These are phyloP conservation scores for Anabacerthia variegaticeps DNA, from an alignment of 2,797 vertebrate genomes.

Conservation along the genomic window DNA sequence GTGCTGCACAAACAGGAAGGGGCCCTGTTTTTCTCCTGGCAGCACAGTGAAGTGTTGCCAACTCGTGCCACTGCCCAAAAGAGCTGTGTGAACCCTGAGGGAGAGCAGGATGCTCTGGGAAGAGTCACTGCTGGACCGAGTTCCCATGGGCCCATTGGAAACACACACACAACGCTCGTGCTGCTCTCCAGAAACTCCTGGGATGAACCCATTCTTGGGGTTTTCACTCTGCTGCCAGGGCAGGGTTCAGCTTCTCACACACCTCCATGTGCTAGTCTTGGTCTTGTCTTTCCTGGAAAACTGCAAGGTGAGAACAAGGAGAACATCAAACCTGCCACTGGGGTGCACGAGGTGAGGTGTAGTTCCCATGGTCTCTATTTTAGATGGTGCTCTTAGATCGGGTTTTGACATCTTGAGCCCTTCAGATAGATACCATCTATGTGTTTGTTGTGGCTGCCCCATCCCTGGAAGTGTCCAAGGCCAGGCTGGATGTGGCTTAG, in stretches of 20 bases:
- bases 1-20: slow-evolving; percentile 26
- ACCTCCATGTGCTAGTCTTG: not conserved
- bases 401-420: not conserved
- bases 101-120: not conserved
- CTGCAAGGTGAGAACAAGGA: slow-evolving; percentile 78
- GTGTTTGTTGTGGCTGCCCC: not conserved
- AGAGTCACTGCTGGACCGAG: not conserved
- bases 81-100: not conserved
- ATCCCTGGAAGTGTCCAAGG: not conserved
- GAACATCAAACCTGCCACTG: slow-evolving; percentile 75
- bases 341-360: slow-evolving; percentile 65
- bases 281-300: slow-evolving; percentile 70
- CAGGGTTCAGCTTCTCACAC: not conserved
- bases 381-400: not conserved
- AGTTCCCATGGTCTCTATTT: not conserved
- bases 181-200: not conserved
- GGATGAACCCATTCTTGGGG: not conserved
- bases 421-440: not conserved
- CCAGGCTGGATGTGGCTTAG: not conserved
- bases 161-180: not conserved
- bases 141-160: not conserved
- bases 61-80: not conserved
- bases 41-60: not conserved
- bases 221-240: not conserved
- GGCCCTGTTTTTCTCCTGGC: not conserved